Evolutionary conservation across 2,797 vertebrate genomes (phyloP).

Genomic region (Rhincodon typus): DNA sequence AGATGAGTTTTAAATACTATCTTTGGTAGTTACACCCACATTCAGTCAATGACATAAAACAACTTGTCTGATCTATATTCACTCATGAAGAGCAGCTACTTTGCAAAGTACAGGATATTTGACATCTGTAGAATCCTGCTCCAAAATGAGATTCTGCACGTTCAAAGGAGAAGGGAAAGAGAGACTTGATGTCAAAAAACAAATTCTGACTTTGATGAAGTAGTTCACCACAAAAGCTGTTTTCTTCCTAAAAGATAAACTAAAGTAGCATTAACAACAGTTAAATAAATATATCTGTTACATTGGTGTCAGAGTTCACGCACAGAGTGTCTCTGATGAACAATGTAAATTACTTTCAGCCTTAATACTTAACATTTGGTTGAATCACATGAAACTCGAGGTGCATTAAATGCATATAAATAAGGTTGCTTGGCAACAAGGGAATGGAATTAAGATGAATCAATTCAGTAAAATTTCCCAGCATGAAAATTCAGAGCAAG

Average conservation of each 20-base stretch:
- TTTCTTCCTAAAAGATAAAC: neutral
- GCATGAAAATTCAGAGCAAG: neutral
- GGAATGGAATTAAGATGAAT: neutral
- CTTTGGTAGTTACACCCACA: too few species aligned
- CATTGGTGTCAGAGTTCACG: neutral
- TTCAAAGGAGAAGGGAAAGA: neutral
- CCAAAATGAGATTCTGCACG: neutral
- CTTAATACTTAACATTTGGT: neutral
- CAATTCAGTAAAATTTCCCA: neutral
- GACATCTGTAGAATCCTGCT: neutral
- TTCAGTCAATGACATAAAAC: neutral
- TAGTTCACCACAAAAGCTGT: neutral
- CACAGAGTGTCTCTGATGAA: neutral
- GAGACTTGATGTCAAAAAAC: neutral
- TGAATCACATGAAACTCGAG: neutral
- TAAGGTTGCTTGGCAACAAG: neutral
- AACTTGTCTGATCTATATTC: neutral
- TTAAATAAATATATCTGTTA: neutral
- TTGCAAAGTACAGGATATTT: neutral
- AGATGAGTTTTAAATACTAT: too few species aligned
- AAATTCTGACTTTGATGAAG: neutral
- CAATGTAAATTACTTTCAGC: neutral
- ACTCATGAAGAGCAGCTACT: neutral
- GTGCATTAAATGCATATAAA: neutral
- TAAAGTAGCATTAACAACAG: neutral